Evolutionary conservation across 2,113 vertebrate species (phyloP), one percentile per base, ranked within the genome.

Genomic region (Tringa solitaria): DNA sequence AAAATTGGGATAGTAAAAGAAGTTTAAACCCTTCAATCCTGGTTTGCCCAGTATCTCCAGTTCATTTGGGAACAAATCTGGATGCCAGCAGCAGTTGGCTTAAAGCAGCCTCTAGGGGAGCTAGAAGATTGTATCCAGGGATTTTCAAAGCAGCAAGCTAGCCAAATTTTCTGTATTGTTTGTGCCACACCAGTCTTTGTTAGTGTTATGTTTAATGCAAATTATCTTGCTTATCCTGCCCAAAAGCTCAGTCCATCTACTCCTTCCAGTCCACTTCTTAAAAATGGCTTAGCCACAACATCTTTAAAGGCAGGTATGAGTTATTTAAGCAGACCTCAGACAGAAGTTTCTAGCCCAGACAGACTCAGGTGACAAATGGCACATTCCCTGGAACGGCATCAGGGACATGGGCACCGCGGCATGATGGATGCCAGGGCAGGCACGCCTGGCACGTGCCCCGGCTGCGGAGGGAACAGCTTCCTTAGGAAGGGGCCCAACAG

Each of bases 91-190:
- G 57, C 13, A 84, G 54, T 3, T 86, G 82, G 45, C 77, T 76
- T 65, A 78, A 89, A 93, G 69, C 89, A 89, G 89, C 94, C 93
- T 94, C 91, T 96, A 87, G 93, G 89, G 93, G 87, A 96, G 89
- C 93, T 77, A 87, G 61, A 93, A 94, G 93, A 96, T 89, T 78
- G 60, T 22, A 75, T 91, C 70, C 61, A 87, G 48, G 57, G 48
- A 33, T 89, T 94, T 89, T 83, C 73, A 85, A 83, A 85, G 81
- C 14, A 83, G 70, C 20, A 85, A 85, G 50, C 81, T 18, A 61
- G 41, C 72, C 93, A 51, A 41, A 70, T 91, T 90, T 83, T 57
- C 57, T 84, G 2, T 22, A 22, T 7, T 56, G 9, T 22, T 33
- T 19, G 39, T 27, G 39, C 19, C 45, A 68, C 48, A 82, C 11